A percentile compares a stretch with the other conserved stretches of the same genome.
Evolutionary conservation across 2,797 vertebrate species (phyloP).

Genomic region (Microcaecilia unicolor): DNA sequence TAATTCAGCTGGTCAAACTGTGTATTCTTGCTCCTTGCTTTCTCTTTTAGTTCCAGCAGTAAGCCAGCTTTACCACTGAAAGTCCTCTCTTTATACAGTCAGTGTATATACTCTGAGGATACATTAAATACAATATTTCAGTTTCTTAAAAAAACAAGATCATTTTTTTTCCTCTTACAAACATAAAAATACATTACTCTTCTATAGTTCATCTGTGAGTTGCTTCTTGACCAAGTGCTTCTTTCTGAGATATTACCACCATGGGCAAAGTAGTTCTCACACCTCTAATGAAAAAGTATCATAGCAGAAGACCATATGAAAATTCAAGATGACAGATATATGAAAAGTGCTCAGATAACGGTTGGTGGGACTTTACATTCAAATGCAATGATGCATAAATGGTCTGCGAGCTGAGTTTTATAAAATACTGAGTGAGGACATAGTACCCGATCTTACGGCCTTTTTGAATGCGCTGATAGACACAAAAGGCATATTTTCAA

Average conservation of each 20-base stretch:
- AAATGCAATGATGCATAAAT: background rate
- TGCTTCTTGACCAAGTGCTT: background rate
- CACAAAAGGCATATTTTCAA: too few relatives aligned
- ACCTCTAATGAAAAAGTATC: constrained; percentile 20
- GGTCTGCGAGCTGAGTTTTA: too few relatives aligned
- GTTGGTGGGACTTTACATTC: background rate
- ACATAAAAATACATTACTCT: constrained; percentile 46
- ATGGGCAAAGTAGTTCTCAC: constrained; percentile 14
- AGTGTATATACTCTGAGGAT: background rate
- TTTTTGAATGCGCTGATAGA: too few relatives aligned
- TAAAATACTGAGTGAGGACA: too few relatives aligned
- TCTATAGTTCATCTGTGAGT: constrained; percentile 23
- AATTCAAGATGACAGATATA: constrained; percentile 6
- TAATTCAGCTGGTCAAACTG: too few relatives aligned
- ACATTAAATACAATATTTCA: constrained; percentile 26
- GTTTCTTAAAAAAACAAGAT: constrained; percentile 32
- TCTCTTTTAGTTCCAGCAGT: too few relatives aligned
- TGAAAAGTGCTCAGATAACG: background rate
- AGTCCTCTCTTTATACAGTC: background rate
- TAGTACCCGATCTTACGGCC: too few relatives aligned
- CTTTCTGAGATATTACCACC: constrained; percentile 4
- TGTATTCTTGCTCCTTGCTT: too few relatives aligned
- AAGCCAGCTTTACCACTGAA: background rate
- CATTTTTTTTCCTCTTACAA: too few relatives aligned
- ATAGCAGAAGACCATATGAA: constrained; percentile 15